Evolutionary conservation across 2,888 invertebrate species (phyloP).

Genomic region (Conomelus anceps): DNA sequence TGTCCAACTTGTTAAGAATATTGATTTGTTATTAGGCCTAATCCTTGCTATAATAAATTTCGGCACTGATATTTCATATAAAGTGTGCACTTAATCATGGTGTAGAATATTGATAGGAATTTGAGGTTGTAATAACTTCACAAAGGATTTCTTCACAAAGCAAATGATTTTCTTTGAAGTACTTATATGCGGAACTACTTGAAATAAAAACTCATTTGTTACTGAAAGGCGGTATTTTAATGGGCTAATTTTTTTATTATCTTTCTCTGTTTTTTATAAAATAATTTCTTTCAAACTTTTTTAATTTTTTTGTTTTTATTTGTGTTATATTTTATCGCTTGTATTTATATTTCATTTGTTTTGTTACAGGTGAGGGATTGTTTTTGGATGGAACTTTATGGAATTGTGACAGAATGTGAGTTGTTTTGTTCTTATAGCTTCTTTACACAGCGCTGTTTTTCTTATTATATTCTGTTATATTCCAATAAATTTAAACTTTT

Average conservation of each 20-base stretch:
- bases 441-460: too few species aligned
- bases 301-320: not conserved
- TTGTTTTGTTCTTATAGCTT: too few species aligned
- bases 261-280: too few species aligned
- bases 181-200: too few species aligned
- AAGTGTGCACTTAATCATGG: not conserved
- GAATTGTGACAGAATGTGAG: not conserved
- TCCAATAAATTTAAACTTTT: too few species aligned
- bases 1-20: not conserved
- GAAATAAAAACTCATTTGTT: too few species aligned
- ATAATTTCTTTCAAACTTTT: not conserved
- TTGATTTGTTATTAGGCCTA: not conserved
- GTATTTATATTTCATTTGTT: not conserved
- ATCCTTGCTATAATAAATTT: not conserved
- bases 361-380: not conserved
- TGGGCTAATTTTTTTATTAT: too few species aligned
- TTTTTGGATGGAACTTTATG: not conserved
- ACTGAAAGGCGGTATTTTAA: too few species aligned
- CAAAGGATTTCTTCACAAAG: not conserved
- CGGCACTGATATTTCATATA: not conserved
- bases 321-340: not conserved
- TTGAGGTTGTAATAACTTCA: not conserved
- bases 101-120: not conserved
- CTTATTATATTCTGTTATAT: too few species aligned
- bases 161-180: too few species aligned